Base-by-base conservation (phyloP, 2,888 invertebrate genomes). In the Epistrophella euchroma region DNA sequence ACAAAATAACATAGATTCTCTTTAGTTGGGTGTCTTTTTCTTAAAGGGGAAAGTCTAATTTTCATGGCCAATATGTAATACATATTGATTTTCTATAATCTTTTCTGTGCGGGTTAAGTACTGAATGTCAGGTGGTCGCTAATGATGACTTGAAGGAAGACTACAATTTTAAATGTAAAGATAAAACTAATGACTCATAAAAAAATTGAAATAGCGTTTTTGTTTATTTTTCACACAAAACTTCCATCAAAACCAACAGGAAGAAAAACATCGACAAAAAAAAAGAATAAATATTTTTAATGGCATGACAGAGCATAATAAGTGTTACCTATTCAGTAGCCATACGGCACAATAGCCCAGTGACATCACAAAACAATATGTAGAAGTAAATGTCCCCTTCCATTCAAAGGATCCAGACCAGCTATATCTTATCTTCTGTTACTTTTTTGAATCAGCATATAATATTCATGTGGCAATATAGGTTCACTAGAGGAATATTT, bases 191-290 rank as follows among this genome's bases (percentile, higher is more conserved):
- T 84, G 64, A 58, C 45, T 66, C 71, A 50, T 62, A 25, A 74
- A 68, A 40, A n/a, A 66, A 22, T 2, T 17, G 7, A 75, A 50
- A 70, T 70, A 52, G 70, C 40, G 58, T 37, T 73, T 72, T 32
- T 81, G 62, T 86, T 86, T 77, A 74, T 55, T 74, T 86, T 86
- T 86, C 86, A 86, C 82, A 86, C 77, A 82, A 55, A 71, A 81
- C 47, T 45, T 66, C 58, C 11, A 71, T 70, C 17, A 45, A 45
- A 68, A 73, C 66, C 73, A 81, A 86, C 86, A 86, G 81, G 81
- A 81, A 86, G 77, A 74, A 73, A 56, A 60, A 47, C 77, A 43
- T 43, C 62, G 43, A 75, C 40, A 32, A 68, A 45, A 70, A 47
- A 32, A 68, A 43, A 70, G 43, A 58, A 35, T 47, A 55, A 74